phyloP scores from a whole-genome alignment of 2,888 invertebrate genomes.

The Melieria picta region DNA sequence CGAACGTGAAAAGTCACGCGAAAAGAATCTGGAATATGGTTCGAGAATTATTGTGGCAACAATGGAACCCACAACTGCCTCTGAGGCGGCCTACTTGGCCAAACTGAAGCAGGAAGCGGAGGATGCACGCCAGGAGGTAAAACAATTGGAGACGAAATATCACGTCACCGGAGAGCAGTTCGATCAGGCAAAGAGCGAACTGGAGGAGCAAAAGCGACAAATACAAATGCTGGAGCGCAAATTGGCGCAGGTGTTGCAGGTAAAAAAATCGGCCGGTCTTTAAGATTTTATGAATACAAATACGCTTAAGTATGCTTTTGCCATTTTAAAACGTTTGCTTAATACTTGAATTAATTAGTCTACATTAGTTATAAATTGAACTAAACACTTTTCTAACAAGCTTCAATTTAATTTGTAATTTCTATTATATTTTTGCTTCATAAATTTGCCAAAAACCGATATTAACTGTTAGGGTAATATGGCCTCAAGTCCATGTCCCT shows the following conservation, averaged over 20 bases:
- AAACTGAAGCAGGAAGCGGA: conserved; percentile 79
- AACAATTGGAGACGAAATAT: conserved; percentile 83
- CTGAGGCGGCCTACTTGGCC: conserved; percentile 74
- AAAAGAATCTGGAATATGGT: conserved; percentile 59
- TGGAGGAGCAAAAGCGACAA: conserved; percentile 83
- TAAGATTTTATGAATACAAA: neutral
- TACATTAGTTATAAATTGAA: too few relatives aligned
- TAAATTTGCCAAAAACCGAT: too few relatives aligned
- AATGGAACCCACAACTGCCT: conserved; percentile 61
- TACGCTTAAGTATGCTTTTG: neutral
- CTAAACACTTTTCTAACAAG: too few relatives aligned
- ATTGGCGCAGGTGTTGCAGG: conserved; percentile 75
- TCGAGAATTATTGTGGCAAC: conserved; percentile 61
- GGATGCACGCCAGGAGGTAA: conserved; percentile 80
- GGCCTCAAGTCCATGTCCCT: conserved; percentile 23
- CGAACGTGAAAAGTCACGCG: conserved; percentile 72
- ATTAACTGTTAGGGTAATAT: conserved; percentile 24
- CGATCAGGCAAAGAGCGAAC: conserved; percentile 77
- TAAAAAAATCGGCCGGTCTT: conserved; percentile 54
- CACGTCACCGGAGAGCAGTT: conserved; percentile 79
- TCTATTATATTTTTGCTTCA: too few relatives aligned
- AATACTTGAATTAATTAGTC: too few relatives aligned
- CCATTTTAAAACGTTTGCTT: conserved; percentile 18
- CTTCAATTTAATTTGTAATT: too few relatives aligned
- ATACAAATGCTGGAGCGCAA: conserved; percentile 82